Base-by-base conservation (phyloP, 2,888 invertebrate species). In the Eremobia ochroleuca region DNA sequence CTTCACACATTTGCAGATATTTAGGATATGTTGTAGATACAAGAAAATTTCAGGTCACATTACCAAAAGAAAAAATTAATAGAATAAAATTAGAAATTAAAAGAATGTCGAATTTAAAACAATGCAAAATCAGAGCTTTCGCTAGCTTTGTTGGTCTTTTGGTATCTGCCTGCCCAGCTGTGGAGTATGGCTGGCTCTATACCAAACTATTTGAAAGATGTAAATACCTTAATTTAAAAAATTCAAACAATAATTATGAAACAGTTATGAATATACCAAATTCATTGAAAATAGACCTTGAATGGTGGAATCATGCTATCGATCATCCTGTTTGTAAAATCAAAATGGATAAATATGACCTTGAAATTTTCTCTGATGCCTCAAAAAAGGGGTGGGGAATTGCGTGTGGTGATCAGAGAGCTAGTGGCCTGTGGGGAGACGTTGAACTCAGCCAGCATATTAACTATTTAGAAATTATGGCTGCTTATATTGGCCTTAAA, bases 381-480 rank as follows among this genome's bases (percentile, higher is more conserved):
- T 66, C 71, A 65, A 67, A 25, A n/a, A 71, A 66, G 34, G 66
- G 71, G 49, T 69, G 64, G 77, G 68, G 76, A 15, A 68, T 49
- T 18, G 67, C 72, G 4, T 77, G 55, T 67, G 62, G 46, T 21
- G 64, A 55, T 4, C 62, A 73, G 9, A 72, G 34, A 25, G 40
- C 65, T 18, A 68, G 55, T 34, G 81, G 77, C 8, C 34, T 61
- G 1, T 79, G 21, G 31, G 21, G 31, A 31, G 77, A 78, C 75
- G 21, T 9, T 59, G 43, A 83, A 76, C 18, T n/a, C 1, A 21
- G 25, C 1, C 55, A 46, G 2, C 31, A 21, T 11, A 59, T 59
- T 79, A 82, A 85, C n/a, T 72, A 61, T 18, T 34, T 85, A 52
- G 82, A 82, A 43, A 43, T 73, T 8, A n/a, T 58, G 34, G 69